Percentiles rank a stretch among this genome's conserved stretches.
Conservation (phyloP, 2,797 vertebrate genomes). For the Takifugu rubripes region DNA sequence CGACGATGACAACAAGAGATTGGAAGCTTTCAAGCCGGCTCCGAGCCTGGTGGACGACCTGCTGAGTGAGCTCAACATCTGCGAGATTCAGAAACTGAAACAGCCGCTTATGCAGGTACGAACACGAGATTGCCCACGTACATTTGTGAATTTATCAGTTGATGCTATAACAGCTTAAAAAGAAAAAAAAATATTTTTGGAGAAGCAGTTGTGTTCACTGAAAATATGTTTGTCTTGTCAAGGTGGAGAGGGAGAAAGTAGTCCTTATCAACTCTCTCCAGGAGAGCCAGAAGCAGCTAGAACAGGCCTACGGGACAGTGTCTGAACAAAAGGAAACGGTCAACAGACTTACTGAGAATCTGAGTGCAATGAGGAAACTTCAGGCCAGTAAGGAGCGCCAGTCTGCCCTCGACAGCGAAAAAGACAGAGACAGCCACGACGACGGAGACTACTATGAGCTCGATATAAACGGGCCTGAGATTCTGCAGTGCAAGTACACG, state of each 20-base stretch:
- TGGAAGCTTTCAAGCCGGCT: slow-evolving; percentile 81
- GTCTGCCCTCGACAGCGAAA: slow-evolving; percentile 88
- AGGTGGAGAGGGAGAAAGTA: slow-evolving; percentile 94
- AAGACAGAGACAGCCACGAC: slow-evolving; percentile 90
- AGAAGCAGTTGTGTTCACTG: neutral
- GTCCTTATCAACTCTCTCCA: slow-evolving; percentile 85
- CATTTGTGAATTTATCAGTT: too few species aligned
- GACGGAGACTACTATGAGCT: slow-evolving; percentile 96
- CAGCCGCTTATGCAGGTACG: slow-evolving; percentile 96
- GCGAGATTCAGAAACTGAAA: slow-evolving; percentile 98
- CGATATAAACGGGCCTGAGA: slow-evolving; percentile 96
- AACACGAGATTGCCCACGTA: neutral
- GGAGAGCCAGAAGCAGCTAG: slow-evolving; percentile 93
- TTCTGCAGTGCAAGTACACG: slow-evolving; percentile 90
- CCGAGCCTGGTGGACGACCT: slow-evolving; percentile 96
- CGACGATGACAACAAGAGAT: slow-evolving; percentile 81
- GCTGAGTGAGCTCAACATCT: slow-evolving; percentile 96
- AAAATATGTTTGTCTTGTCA: slow-evolving; percentile 26
- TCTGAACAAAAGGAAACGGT: slow-evolving; percentile 90
- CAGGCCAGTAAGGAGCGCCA: slow-evolving; percentile 92
- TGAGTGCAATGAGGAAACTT: slow-evolving; percentile 88
- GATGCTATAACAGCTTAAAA: neutral
- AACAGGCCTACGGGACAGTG: slow-evolving; percentile 85
- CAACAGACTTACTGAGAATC: slow-evolving; percentile 87
- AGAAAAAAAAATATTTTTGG: neutral